A percentile compares a stretch with the other conserved stretches of the same genome.
Evolutionary conservation across 2,888 invertebrate genomes (phyloP).

Genomic region (Eustalomyia histrio): DNA sequence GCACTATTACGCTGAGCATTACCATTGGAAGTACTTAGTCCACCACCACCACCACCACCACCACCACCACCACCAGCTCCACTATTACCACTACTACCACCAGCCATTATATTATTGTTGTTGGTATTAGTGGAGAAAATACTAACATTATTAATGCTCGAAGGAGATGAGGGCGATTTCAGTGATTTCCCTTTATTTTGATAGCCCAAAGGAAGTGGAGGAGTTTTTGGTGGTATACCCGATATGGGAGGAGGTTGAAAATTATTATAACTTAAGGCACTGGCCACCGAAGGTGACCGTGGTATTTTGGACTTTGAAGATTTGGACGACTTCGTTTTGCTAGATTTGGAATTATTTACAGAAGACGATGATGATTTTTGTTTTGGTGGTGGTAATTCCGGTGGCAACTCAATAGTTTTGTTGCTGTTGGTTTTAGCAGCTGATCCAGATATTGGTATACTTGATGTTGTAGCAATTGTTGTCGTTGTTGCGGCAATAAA

Average conservation of each 20-base stretch:
- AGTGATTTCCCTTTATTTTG: constrained; percentile 72
- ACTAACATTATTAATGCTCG: constrained; percentile 59
- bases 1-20: constrained; percentile 68
- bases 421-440: constrained; percentile 45
- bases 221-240: constrained; percentile 75
- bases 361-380: constrained; percentile 71
- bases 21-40: constrained; percentile 63
- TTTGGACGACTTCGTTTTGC: constrained; percentile 66
- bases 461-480: constrained; percentile 52
- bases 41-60: constrained; percentile 65
- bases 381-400: constrained; percentile 75
- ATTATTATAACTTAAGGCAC: constrained; percentile 69
- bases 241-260: constrained; percentile 62
- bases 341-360: constrained; percentile 69
- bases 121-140: constrained; percentile 59
- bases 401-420: constrained; percentile 67
- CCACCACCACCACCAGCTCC: constrained; percentile 65
- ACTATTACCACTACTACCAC: constrained; percentile 66
- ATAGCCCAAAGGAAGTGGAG: constrained; percentile 75
- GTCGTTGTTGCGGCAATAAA: constrained; percentile 27
- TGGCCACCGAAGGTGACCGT: constrained; percentile 75
- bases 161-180: constrained; percentile 41
- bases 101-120: constrained; percentile 68
- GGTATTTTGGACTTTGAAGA: constrained; percentile 75
- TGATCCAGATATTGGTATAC: constrained; percentile 27